Base-by-base conservation (phyloP, 2,113 vertebrate genomes). In the Mirounga angustirostris region DNA sequence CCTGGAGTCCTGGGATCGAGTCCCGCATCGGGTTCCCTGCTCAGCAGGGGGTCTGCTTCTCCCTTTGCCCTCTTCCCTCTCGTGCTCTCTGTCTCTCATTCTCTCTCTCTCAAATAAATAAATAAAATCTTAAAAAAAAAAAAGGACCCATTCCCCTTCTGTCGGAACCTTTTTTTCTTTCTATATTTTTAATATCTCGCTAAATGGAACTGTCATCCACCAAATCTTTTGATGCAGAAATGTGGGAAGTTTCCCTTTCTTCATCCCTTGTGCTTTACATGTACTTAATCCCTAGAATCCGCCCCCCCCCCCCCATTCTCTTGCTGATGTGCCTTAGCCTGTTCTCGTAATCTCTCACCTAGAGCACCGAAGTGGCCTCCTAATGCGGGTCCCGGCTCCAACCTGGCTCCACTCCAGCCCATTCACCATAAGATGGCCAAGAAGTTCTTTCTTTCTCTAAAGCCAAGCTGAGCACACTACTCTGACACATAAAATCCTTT, bases 221-320 rank as follows among this genome's bases (percentile, higher is more conserved):
- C 36, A 93, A 88, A 43, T 33, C 30, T 83, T 87, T 83, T 67
- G 36, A 89, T 58, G 58, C 76, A 93, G 65, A 82, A 79, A 91
- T 26, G 24, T 8, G 19, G 28, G 33, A 78, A 52, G 50, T 74
- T 87, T 13, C 2, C 36, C 12, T 22, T 58, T 65, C 9, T n/a
- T 10, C 10, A 10, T 18, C 36, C 58, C 22, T 91, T 8, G 12
- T 11, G 6, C 16, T 26, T 78, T 14, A 46, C 26, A 43, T 24
- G 52, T 52, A 79, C 82, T 40, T 59, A 84, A 14, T 36, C 24
- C 36, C 65, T 50, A 30, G 71, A 28, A n/a, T 9, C 43, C n/a
- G n/a, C n/a, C n/a, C 50, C 9, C 33, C 7, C 46, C 46, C 63
- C 79, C 81, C 61, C 40, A 15, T 69, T 43, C 33, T 40, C 58